Evolutionary conservation across 2,113 vertebrate species (phyloP).

Genomic region (Pedionomus torquatus): DNA sequence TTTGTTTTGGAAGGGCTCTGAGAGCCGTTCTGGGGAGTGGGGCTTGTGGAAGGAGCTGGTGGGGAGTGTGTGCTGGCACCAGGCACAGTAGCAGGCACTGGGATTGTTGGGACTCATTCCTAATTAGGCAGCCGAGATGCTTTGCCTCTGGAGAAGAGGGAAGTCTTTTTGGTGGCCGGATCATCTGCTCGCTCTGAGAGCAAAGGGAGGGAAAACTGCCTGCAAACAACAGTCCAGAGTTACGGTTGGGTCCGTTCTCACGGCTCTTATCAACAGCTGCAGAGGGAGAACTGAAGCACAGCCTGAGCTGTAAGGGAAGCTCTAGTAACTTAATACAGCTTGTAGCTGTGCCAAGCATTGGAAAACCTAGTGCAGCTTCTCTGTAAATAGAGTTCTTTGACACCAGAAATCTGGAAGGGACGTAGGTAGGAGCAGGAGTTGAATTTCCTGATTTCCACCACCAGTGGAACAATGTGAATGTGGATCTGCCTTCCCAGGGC

Average conservation of each 20-base stretch:
- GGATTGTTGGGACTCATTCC: neutral
- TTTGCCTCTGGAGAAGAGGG: neutral
- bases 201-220: neutral
- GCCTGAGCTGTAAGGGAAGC: neutral
- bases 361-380: neutral
- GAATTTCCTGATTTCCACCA: neutral
- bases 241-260: neutral
- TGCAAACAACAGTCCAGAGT: fast-evolving
- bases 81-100: neutral
- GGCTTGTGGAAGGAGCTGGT: neutral
- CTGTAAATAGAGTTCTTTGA: neutral
- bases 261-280: slow-evolving; percentile 29
- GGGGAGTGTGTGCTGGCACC: neutral
- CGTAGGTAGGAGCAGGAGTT: neutral
- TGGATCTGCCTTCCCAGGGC: neutral
- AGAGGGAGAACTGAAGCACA: neutral
- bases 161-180: neutral
- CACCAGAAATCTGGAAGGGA: neutral
- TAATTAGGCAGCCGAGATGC: neutral
- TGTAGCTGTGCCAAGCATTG: neutral
- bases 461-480: fast-evolving
- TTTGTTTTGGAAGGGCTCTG: neutral
- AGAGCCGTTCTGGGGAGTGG: neutral
- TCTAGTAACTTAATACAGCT: slow-evolving; percentile 30
- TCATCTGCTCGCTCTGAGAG: neutral